Conservation (phyloP, 1,140 invertebrate species). For the Drosophila gunungcola region DNA sequence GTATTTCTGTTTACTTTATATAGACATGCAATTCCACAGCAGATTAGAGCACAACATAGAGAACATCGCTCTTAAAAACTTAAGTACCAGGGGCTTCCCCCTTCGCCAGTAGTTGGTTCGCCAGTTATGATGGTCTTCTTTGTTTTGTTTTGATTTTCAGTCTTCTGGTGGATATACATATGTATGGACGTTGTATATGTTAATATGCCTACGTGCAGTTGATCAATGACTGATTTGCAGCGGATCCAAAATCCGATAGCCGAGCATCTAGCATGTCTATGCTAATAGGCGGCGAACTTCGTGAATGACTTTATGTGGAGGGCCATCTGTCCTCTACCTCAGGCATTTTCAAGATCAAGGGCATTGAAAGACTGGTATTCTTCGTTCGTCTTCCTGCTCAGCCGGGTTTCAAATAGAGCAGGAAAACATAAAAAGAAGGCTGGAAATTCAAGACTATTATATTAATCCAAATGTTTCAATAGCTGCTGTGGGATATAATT, state of each 20-base stretch:
- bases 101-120: background rate
- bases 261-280: slow-evolving; percentile 32
- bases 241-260: slow-evolving; percentile 12
- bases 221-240: slow-evolving; percentile 44
- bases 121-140: slow-evolving; percentile 12
- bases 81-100: slow-evolving; percentile 45
- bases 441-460: background rate
- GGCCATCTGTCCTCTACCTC: slow-evolving; percentile 27
- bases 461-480: background rate
- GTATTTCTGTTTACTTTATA: slow-evolving; percentile 24
- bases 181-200: slow-evolving; percentile 15
- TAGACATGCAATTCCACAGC: slow-evolving; percentile 25
- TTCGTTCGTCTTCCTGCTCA: slow-evolving; percentile 36
- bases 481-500: too few species aligned
- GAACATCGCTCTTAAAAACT: slow-evolving; percentile 33
- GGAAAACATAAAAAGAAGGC: background rate
- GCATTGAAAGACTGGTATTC: slow-evolving; percentile 11
- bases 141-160: slow-evolving; percentile 29
- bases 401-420: slow-evolving; percentile 10
- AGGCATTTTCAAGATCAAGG: slow-evolving; percentile 42
- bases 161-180: background rate
- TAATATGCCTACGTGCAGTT: slow-evolving; percentile 47
- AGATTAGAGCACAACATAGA: slow-evolving; percentile 22
- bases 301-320: slow-evolving; percentile 29
- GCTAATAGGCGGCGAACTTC: slow-evolving; percentile 27